Conservation (phyloP, 92 coral and sea anemone genomes). For the Porites lobata region DNA sequence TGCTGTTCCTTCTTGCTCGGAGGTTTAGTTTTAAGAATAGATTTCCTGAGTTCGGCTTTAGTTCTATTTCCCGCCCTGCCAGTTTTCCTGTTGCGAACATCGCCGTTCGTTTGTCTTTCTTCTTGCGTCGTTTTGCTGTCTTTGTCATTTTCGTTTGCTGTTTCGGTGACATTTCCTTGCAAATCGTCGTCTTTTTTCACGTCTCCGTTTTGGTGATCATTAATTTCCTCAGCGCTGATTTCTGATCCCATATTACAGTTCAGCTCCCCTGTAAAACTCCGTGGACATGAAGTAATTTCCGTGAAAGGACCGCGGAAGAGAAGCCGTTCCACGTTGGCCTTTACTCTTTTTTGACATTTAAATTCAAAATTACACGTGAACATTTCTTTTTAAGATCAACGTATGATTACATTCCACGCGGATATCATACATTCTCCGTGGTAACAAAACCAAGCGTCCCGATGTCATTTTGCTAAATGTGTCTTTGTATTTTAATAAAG, state of each 20-base stretch:
- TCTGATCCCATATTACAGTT: slow-evolving; percentile 56
- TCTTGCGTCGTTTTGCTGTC: slow-evolving; percentile 12
- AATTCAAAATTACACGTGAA: slow-evolving; percentile 67
- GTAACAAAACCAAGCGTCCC: slow-evolving; percentile 26
- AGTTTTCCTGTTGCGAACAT: slow-evolving; percentile 62
- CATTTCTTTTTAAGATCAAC: slow-evolving; percentile 26
- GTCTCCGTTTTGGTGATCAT: slow-evolving; percentile 42
- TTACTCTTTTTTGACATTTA: slow-evolving; percentile 17
- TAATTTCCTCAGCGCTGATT: slow-evolving; percentile 41
- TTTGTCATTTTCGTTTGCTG: slow-evolving; percentile 6
- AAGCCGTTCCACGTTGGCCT: slow-evolving; percentile 54
- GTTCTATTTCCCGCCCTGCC: slow-evolving; percentile 10
- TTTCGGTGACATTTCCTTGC: slow-evolving; percentile 6
- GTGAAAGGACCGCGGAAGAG: background rate
- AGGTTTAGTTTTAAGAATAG: slow-evolving; percentile 6
- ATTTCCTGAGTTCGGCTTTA: slow-evolving; percentile 15
- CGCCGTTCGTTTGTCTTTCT: slow-evolving; percentile 41
- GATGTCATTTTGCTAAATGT: background rate
- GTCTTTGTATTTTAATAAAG: background rate
- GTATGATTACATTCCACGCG: slow-evolving; percentile 43
- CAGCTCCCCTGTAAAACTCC: background rate
- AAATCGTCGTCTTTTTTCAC: slow-evolving; percentile 51
- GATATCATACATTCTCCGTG: slow-evolving; percentile 36
- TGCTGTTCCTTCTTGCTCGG: slow-evolving; percentile 17
- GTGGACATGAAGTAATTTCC: background rate